These are phyloP conservation scores for Tapirus terrestris DNA, from an alignment of 2,113 vertebrate species.

Conservation along the genomic window DNA sequence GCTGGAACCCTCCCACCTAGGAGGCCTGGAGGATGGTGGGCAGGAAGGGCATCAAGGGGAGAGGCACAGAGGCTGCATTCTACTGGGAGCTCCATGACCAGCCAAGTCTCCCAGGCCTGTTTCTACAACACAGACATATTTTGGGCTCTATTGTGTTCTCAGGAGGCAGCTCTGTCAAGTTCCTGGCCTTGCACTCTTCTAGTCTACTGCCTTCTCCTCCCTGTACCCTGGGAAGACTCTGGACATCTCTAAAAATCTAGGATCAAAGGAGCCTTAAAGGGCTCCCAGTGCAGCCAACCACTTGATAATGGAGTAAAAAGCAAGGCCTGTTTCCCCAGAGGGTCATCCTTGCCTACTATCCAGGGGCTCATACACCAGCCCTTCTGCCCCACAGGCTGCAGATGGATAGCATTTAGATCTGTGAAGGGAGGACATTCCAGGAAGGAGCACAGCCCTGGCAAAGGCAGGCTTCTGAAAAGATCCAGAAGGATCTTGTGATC, in stretches of 20 bases:
- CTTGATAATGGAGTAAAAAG: neutral
- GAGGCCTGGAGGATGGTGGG: neutral
- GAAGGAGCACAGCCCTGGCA: neutral
- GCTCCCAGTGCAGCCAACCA: neutral
- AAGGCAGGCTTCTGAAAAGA: constrained; percentile 3
- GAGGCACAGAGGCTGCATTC: neutral
- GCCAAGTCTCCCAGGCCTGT: neutral
- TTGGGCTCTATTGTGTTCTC: neutral
- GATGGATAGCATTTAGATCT: neutral
- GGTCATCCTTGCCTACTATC: neutral
- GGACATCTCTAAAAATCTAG: neutral
- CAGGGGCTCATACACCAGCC: neutral
- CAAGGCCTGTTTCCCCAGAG: neutral
- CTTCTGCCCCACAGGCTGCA: neutral
- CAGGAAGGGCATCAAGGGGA: neutral
- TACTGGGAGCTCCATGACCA: neutral
- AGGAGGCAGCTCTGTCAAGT: neutral
- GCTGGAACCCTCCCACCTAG: neutral
- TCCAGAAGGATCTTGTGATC: neutral
- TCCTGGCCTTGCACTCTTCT: neutral
- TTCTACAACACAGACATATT: neutral
- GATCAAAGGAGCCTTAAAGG: neutral
- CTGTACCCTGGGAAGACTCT: neutral
- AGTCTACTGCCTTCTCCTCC: neutral
- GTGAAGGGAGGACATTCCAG: neutral